phyloP scores from a whole-genome alignment of 2,888 invertebrate genomes.

The Sympetrum striolatum region DNA sequence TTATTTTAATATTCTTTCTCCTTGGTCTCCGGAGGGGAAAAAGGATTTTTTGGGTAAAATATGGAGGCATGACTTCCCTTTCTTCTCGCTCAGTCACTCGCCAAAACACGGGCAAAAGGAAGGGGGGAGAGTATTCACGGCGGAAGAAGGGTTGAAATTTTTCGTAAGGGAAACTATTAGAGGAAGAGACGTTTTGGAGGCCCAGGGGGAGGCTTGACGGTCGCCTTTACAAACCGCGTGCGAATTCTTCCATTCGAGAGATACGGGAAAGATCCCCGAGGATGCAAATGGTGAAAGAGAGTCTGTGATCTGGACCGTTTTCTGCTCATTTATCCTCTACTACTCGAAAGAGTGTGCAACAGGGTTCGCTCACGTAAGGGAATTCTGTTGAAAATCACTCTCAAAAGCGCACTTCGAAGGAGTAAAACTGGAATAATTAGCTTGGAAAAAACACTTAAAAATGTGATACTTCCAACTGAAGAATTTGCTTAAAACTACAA shows the following conservation, averaged over 20 bases:
- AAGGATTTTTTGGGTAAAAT: constrained; percentile 33
- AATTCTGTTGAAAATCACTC: no score
- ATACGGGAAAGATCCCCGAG: neutral
- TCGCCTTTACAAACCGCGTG: neutral
- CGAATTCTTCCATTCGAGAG: neutral
- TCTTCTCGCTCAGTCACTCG: neutral
- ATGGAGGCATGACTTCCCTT: neutral
- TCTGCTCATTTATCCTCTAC: neutral
- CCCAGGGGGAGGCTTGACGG: neutral
- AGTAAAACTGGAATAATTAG: no score
- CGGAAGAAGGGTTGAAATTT: neutral
- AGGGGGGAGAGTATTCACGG: neutral
- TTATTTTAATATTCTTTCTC: constrained; percentile 57
- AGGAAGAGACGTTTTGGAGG: neutral
- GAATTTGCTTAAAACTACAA: no score
- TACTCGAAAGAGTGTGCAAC: no score
- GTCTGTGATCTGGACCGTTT: neutral
- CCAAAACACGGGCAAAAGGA: neutral
- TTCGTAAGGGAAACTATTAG: neutral
- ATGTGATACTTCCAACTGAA: no score
- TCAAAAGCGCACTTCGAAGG: no score
- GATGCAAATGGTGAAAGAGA: neutral
- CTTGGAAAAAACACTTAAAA: no score
- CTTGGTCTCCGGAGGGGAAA: constrained; percentile 51
- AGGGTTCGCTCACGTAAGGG: no score